A percentile compares a stretch with the other conserved stretches of the same genome.
Conservation (phyloP, 2,797 vertebrate genomes). For the Darevskia mixta region DNA sequence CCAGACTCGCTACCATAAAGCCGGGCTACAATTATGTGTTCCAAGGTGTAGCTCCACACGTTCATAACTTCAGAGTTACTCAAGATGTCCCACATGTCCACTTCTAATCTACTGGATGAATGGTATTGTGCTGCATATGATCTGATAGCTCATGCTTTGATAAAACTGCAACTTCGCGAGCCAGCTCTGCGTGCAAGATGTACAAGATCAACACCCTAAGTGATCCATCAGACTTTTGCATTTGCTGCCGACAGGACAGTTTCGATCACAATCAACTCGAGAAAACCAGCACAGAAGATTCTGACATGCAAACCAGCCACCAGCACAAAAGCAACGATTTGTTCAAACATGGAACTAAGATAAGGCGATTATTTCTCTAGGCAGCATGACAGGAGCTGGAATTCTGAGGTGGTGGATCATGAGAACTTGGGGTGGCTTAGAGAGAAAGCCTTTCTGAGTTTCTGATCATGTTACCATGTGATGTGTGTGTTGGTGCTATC, state of each 20-base stretch:
- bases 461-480: background rate
- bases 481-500: background rate
- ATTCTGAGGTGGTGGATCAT: background rate
- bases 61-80: background rate
- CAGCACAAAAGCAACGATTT: background rate
- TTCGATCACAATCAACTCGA: constrained; percentile 1
- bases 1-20: background rate
- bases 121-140: background rate
- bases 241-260: background rate
- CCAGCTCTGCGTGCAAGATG: background rate
- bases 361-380: background rate
- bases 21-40: background rate
- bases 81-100: background rate
- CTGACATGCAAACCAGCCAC: background rate
- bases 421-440: background rate
- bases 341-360: background rate
- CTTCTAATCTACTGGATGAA: background rate
- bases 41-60: background rate
- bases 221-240: background rate
- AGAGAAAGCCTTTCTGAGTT: background rate
- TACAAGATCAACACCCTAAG: background rate
- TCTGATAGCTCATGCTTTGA: background rate
- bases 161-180: background rate
- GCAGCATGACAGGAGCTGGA: background rate
- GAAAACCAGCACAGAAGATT: background rate